Evolutionary conservation across 2,113 vertebrate genomes (phyloP), one percentile per base, ranked within the genome.

Genomic region (Dicerorhinus sumatrensis): DNA sequence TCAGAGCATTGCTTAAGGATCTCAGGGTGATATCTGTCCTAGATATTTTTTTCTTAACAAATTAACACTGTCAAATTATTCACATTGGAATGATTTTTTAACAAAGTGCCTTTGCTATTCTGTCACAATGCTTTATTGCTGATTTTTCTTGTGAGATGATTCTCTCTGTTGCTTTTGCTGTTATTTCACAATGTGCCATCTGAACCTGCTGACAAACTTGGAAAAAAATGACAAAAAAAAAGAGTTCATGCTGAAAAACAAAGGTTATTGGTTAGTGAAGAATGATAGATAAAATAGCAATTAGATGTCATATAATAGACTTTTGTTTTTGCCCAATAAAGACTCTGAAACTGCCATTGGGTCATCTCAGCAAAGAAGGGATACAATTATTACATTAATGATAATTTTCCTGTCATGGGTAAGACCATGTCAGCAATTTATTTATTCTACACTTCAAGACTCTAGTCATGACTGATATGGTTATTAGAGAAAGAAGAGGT

Each of bases 311-410:
- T 29, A 39, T 29, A 9, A 33, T 8, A 89, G 73, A 36, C 70
- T 89, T n/a, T 94, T 13, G 39, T 97, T 98, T 97, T 83, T n/a
- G 70, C 25, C 56, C n/a, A 12, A 9, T 84, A 94, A 98, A 87
- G 72, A 85, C 85, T 98, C 73, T 73, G 16, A 94, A 67, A 48
- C 82, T 97, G 89, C 69, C 58, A 29, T 48, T 95, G 96, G 77
- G 81, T 96, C 77, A 72, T 90, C 75, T 96, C 93, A 96, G 90
- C 77, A 93, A 95, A 83, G 80, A 60, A 42, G 73, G 86, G 87
- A 93, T 65, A 77, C 67, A 94, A 65, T 97, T 95, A 89, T 95
- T 97, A 86, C 21, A 92, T 73, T 36, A 72, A 89, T 98, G 96
- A 65, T 58, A 14, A 39, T 85, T 58, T 91, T 97, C 58, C 92